These are phyloP conservation scores for Marmota flaviventris DNA, from an alignment of 2,113 vertebrate species.

Conservation along the genomic window DNA sequence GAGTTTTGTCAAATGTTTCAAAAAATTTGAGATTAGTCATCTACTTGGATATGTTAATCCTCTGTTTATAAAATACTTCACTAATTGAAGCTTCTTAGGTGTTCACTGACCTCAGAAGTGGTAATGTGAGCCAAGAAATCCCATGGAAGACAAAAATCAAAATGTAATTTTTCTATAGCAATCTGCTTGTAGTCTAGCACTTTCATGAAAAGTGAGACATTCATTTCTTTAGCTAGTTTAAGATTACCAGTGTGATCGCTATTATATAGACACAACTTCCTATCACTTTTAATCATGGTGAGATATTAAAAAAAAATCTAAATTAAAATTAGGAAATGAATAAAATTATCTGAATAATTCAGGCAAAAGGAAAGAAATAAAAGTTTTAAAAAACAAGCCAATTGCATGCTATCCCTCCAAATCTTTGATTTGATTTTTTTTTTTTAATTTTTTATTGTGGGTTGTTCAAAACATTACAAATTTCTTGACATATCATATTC, in stretches of 20 bases:
- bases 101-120: constrained; percentile 14
- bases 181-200: neutral
- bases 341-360: constrained; percentile 29
- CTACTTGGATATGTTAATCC: constrained; percentile 12
- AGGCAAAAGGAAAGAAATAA: constrained; percentile 37
- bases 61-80: constrained; percentile 46
- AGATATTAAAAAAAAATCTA: neutral
- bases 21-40: constrained; percentile 7
- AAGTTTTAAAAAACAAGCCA: neutral
- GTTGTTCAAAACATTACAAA: too few relatives aligned
- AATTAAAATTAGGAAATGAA: constrained; percentile 38
- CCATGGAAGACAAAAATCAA: neutral
- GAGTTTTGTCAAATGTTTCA: neutral
- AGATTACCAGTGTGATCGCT: neutral
- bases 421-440: constrained; percentile 43
- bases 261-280: constrained; percentile 18
- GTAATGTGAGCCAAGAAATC: constrained; percentile 32
- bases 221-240: neutral
- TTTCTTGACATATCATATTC: too few relatives aligned
- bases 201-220: neutral
- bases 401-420: neutral
- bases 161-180: neutral
- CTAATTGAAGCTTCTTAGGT: constrained; percentile 36
- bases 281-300: neutral
- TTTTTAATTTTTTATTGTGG: too few relatives aligned